Evolutionary conservation across 2,113 vertebrate species (phyloP), one percentile per base, ranked within the genome.

Genomic region (Gambusia affinis): DNA sequence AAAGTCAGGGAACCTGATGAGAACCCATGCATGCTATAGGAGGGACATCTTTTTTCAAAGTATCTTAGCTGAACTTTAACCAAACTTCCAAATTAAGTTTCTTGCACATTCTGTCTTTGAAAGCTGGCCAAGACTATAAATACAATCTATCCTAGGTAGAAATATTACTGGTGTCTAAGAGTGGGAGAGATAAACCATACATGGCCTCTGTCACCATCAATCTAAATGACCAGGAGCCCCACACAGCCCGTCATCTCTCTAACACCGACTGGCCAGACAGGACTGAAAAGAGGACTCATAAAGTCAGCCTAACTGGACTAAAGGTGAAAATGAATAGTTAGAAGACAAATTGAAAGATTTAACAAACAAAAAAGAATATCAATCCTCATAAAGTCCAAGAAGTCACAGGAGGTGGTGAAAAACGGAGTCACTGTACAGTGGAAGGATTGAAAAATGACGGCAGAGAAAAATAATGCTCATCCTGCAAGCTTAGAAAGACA

Each of bases 401-500:
- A 33, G 44, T 17, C 33, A 71, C 3, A 78, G 12, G 39, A 68
- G 67, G 66, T 54, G 72, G 69, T 30, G 47, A 75, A 66, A 74
- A 71, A 64, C 61, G 44, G 70, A 30, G 30, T 66, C 42, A 73
- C 27, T 30, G 60, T 62, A 39, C 27, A 64, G 70, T 73, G 67
- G 64, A 68, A 75, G 27, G 44, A 64, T 71, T 83, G 80, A 90
- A 73, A 85, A 85, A 90, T 84, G 82, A 73, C 15, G 17, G 61
- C 28, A 75, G 60, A 60, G 60, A 65, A 80, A 80, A 85, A 73
- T 72, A 86, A 86, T 80, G 82, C 37, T 54, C 44, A 28, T 85
- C 82, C 84, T 75, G 76, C 35, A 61, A 82, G 88, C 81, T 83
- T 82, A 39, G 84, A 79, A 74, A 91, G 84, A 73, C 77, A 84